Evolutionary conservation across 2,797 vertebrate species (phyloP).

Genomic region (Acipenser transmontanus): DNA sequence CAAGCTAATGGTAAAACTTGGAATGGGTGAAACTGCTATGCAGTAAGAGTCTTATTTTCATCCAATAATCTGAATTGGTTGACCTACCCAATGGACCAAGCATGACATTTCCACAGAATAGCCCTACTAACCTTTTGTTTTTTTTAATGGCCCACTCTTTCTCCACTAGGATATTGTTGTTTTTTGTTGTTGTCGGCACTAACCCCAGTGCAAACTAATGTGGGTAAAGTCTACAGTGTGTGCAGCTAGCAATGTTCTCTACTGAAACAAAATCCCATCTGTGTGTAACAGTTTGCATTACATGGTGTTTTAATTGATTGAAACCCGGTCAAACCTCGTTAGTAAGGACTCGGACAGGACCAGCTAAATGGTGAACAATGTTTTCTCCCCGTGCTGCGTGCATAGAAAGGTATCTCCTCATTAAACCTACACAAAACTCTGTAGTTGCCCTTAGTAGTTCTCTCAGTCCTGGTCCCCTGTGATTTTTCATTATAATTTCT

Average conservation of each 20-base stretch:
- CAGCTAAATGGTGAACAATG: not conserved
- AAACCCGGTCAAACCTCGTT: slow-evolving; percentile 35
- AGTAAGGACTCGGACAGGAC: slow-evolving; percentile 12
- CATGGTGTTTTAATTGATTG: slow-evolving; percentile 20
- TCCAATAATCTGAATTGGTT: too few relatives aligned
- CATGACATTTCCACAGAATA: too few relatives aligned
- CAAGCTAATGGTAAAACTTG: too few relatives aligned
- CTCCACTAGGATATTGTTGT: too few relatives aligned
- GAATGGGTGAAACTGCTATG: too few relatives aligned
- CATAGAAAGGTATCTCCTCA: not conserved
- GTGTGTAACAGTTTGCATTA: slow-evolving; percentile 26
- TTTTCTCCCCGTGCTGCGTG: not conserved
- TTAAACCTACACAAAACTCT: not conserved
- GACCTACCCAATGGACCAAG: too few relatives aligned
- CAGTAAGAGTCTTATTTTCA: too few relatives aligned
- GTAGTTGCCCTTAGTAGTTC: not conserved
- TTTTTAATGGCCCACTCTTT: too few relatives aligned
- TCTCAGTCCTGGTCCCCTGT: not conserved
- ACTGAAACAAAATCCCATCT: slow-evolving; percentile 19
- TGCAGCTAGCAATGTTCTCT: slow-evolving; percentile 12
- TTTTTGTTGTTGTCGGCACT: too few relatives aligned
- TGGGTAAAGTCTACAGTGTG: slow-evolving; percentile 9
- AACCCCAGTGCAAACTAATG: not conserved
- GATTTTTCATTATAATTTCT: not conserved
- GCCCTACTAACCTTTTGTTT: too few relatives aligned